Evolutionary conservation across 2,888 invertebrate genomes (phyloP).

Genomic region (Parnassius orleans): DNA sequence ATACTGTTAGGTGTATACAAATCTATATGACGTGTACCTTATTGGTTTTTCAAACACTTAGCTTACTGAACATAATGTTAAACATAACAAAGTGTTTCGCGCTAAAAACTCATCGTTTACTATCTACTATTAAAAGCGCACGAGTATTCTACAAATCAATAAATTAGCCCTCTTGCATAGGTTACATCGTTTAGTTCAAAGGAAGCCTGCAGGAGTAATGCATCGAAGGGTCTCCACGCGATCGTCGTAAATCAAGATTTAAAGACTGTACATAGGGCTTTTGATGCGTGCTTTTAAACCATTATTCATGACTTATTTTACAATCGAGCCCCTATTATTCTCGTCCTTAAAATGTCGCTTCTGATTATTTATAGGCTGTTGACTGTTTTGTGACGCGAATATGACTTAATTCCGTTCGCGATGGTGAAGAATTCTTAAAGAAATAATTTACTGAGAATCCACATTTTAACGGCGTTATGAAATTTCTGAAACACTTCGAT

Average conservation of each 20-base stretch:
- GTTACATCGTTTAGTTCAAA: constrained; percentile 32
- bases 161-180: constrained; percentile 40
- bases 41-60: too few relatives aligned
- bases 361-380: constrained; percentile 20
- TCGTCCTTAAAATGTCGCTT: constrained; percentile 16
- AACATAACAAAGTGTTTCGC: constrained; percentile 25
- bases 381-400: constrained; percentile 12
- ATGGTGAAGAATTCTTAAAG: not conserved
- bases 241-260: constrained; percentile 24
- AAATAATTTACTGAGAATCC: too few relatives aligned
- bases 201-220: constrained; percentile 21
- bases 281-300: constrained; percentile 13
- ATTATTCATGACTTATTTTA: constrained; percentile 16
- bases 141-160: constrained; percentile 49
- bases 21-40: too few relatives aligned
- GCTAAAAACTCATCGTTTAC: constrained; percentile 25
- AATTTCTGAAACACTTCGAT: too few relatives aligned
- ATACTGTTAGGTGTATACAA: too few relatives aligned
- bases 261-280: constrained; percentile 15
- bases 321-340: constrained; percentile 9
- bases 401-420: not conserved
- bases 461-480: too few relatives aligned
- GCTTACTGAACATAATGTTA: constrained; percentile 18
- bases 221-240: constrained; percentile 25
- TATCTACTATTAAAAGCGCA: constrained; percentile 35